A percentile compares a stretch with the other conserved stretches of the same genome.
These are phyloP conservation scores for Pseudolaguvia tuberculata DNA, from an alignment of 2,113 vertebrate genomes.

Conservation along the genomic window DNA sequence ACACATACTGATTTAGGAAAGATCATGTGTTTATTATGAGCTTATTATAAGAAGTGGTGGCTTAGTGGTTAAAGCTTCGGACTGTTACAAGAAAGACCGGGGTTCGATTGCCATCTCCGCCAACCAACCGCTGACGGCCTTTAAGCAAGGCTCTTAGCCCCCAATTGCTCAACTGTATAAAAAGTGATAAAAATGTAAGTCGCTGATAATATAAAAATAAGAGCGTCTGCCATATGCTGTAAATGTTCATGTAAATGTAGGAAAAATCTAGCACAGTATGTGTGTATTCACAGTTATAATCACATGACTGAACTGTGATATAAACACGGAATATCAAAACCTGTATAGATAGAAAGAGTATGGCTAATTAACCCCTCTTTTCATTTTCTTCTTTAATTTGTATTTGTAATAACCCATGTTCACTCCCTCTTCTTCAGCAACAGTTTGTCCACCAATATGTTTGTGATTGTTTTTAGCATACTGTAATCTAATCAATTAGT, in stretches of 20 bases:
- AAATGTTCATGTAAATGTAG: too few species aligned
- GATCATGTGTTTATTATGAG: background rate
- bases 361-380: background rate
- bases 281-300: constrained; percentile 9
- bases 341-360: background rate
- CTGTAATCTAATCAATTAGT: constrained; percentile 29
- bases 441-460: background rate
- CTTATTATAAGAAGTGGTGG: background rate
- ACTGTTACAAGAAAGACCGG: too few species aligned
- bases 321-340: too few species aligned
- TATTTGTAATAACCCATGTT: background rate
- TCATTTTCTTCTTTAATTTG: background rate
- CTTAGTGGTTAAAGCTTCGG: background rate
- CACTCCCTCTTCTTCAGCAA: background rate
- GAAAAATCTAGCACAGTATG: background rate
- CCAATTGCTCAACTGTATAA: too few species aligned
- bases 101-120: too few species aligned
- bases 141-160: too few species aligned
- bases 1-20: background rate
- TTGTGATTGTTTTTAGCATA: constrained; percentile 17
- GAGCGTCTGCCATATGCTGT: too few species aligned
- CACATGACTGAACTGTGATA: constrained; percentile 31
- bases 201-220: too few species aligned
- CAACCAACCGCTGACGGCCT: too few species aligned
- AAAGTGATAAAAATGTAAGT: too few species aligned